phyloP scores from a whole-genome alignment of 2,888 invertebrate genomes.

The Leptinotarsa rubiginosa region DNA sequence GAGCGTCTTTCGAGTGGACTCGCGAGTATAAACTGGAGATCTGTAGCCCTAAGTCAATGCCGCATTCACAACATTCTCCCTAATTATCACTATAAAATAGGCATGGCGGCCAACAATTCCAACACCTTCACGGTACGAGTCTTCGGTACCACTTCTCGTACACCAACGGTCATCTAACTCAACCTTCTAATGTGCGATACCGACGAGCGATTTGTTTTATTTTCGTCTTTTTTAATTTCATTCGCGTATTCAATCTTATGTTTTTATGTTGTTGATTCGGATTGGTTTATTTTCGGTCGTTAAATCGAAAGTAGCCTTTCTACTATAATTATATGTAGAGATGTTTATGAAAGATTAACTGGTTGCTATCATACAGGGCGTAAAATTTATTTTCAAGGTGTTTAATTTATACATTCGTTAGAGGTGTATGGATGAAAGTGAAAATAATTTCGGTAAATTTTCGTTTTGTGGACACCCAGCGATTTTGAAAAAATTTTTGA shows the following conservation, averaged over 20 bases:
- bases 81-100: slow-evolving; percentile 61
- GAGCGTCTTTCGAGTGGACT: slow-evolving; percentile 31
- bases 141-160: slow-evolving; percentile 22
- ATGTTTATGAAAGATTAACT: too few species aligned
- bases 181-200: slow-evolving; percentile 34
- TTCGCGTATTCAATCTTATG: not conserved
- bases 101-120: slow-evolving; percentile 55
- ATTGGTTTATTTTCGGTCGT: not conserved
- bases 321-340: too few species aligned
- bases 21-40: slow-evolving; percentile 45
- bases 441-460: too few species aligned
- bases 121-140: slow-evolving; percentile 54
- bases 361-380: too few species aligned
- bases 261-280: not conserved
- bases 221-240: not conserved
- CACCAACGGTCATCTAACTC: slow-evolving; percentile 28
- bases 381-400: too few species aligned
- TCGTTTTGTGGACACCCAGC: too few species aligned
- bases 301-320: not conserved
- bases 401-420: too few species aligned
- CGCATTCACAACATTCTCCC: slow-evolving; percentile 59
- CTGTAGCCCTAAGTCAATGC: slow-evolving; percentile 53
- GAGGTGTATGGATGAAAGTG: too few species aligned
- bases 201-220: not conserved
- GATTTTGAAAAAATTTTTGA: too few species aligned